Evolutionary conservation across 2,113 vertebrate genomes (phyloP), one percentile per base, ranked within the genome.

Genomic region (Nothoprocta perdicaria): DNA sequence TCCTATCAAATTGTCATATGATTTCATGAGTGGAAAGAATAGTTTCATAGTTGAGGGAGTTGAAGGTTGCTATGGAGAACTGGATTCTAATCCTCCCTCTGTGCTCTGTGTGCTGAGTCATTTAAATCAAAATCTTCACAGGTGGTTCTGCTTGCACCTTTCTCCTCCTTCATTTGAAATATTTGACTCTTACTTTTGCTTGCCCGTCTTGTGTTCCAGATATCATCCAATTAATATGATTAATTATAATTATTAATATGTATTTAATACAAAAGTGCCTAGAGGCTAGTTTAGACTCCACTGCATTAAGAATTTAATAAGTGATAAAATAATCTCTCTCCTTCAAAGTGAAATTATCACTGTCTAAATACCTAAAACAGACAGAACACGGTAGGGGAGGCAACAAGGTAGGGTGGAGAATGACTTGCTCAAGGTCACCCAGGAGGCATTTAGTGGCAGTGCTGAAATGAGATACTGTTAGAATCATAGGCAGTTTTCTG

Each of bases 401-500:
- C 27, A 91, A 29, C 7, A 22, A 81, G 29, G 18, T 57, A 33
- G 52, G 48, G 12, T 81, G 68, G 31, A 52, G 69, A 91, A 53
- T 73, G 21, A 86, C 72, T 89, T 86, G 18, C 43, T 60, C 85
- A 91, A 84, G 85, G 85, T 93, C 80, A 88, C 16, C 72, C 76
- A 69, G 73, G 71, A 94, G 77, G 53, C 29, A 55, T 91, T 85
- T 93, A 83, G 60, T 85, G 55, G 38, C 23, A 60, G 48, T 74
- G 46, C 40, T 78, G 83, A 53, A 83, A 86, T 57, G 38, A 93
- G 62, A 46, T 75, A 17, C 43, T 71, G 50, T 72, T 55, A 92
- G 72, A 95, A 79, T 93, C 77, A 89, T 71, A 86, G 92, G 88
- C 89, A 27, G 94, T 94, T 58, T 91, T 78, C 45, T 94, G 55